Evolutionary conservation across 2,113 vertebrate species (phyloP).

Genomic region (Muntiacus reevesi): DNA sequence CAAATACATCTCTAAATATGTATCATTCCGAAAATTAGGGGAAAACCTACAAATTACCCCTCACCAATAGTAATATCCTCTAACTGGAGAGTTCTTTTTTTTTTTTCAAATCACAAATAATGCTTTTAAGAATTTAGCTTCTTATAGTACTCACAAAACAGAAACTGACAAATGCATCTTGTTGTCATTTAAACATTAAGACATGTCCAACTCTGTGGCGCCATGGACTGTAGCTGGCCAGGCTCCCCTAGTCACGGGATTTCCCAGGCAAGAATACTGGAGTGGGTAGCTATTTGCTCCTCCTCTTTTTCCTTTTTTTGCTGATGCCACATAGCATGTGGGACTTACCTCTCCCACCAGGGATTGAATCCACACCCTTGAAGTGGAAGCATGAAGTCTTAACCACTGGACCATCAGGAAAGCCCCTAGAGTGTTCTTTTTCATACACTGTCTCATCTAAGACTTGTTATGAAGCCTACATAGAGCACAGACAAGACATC

Average conservation of each 20-base stretch:
- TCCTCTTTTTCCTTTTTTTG: background rate
- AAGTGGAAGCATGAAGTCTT: background rate
- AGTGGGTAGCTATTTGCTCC: background rate
- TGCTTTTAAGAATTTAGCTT: background rate
- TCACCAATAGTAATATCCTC: background rate
- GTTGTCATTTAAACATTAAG: background rate
- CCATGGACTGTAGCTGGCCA: background rate
- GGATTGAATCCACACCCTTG: background rate
- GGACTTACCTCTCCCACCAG: background rate
- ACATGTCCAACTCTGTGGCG: background rate
- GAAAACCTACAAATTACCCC: background rate
- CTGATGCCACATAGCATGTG: background rate
- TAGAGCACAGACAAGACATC: background rate
- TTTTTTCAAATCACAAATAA: background rate
- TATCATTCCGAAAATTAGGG: background rate
- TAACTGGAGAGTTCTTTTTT: background rate
- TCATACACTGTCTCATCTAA: background rate
- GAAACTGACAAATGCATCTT: background rate
- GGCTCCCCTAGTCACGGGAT: background rate
- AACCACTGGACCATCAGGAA: background rate
- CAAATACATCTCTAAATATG: background rate
- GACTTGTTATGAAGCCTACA: background rate
- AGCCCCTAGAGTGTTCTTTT: background rate
- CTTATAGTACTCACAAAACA: background rate
- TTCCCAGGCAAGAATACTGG: background rate